phyloP scores from a whole-genome alignment of 1,140 invertebrate genomes.

The Araneus ventricosus region DNA sequence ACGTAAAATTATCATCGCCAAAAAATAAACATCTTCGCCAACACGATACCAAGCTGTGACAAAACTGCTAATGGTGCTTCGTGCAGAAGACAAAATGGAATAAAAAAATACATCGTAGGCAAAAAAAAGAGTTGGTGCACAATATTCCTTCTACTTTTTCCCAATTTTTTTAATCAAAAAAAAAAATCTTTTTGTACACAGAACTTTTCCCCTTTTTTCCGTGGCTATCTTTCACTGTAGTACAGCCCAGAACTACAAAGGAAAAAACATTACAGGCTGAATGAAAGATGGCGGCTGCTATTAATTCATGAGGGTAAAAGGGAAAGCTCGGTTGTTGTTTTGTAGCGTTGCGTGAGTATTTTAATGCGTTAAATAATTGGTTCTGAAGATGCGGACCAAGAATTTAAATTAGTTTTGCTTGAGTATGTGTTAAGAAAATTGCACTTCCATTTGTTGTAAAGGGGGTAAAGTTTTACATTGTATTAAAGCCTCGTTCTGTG shows the following conservation, averaged over 20 bases:
- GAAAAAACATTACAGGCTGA: conserved; percentile 29
- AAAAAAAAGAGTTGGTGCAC: neutral
- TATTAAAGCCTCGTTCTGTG: neutral
- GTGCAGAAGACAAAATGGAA: neutral
- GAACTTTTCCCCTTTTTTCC: neutral
- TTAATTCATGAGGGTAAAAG: conserved; percentile 31
- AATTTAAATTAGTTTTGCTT: conserved; percentile 67
- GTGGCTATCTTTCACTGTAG: neutral
- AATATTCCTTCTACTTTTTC: neutral
- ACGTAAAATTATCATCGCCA: neutral
- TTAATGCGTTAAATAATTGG: conserved; percentile 66
- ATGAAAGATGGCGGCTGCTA: conserved; percentile 35
- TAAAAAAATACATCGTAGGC: neutral
- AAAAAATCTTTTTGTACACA: neutral
- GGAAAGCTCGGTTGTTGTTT: neutral
- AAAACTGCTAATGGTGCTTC: neutral
- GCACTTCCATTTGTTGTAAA: conserved; percentile 35
- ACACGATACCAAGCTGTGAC: neutral
- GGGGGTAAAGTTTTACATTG: conserved; percentile 35
- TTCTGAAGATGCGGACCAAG: conserved; percentile 40
- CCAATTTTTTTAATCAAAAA: neutral
- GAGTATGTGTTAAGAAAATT: conserved; percentile 53
- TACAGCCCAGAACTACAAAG: neutral
- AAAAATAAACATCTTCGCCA: neutral
- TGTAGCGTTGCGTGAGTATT: conserved; percentile 49